A percentile compares a stretch with the other conserved stretches of the same genome.
These are phyloP conservation scores for Anguilla japonica DNA, from an alignment of 2,113 vertebrate species.

Conservation along the genomic window DNA sequence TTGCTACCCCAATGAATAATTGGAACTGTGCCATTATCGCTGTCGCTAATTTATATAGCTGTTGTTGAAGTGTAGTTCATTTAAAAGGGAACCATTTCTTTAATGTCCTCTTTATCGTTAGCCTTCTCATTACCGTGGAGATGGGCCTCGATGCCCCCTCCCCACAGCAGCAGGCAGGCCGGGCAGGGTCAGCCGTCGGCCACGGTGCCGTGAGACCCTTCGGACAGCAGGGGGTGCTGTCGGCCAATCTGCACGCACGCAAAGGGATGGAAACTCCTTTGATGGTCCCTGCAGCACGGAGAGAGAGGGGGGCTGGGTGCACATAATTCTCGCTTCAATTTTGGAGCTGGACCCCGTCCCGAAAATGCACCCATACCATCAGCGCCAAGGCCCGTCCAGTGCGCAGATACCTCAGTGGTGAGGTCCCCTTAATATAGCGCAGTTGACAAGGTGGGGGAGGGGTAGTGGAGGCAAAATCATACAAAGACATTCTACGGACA, in stretches of 20 bases:
- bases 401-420: not conserved
- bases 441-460: not conserved
- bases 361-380: conserved; percentile 20
- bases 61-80: too few relatives aligned
- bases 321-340: conserved; percentile 34
- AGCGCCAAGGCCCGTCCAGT: conserved; percentile 15
- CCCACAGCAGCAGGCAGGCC: too few relatives aligned
- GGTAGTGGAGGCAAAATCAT: not conserved
- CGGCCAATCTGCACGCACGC: too few relatives aligned
- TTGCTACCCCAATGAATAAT: too few relatives aligned
- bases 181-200: not conserved
- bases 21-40: too few relatives aligned
- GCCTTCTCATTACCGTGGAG: too few relatives aligned
- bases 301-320: too few relatives aligned
- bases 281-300: too few relatives aligned
- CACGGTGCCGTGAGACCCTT: not conserved
- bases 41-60: too few relatives aligned
- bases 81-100: too few relatives aligned
- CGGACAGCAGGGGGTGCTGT: not conserved
- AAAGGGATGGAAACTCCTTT: too few relatives aligned
- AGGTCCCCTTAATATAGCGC: conserved; percentile 16
- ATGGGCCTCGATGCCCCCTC: too few relatives aligned
- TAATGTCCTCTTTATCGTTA: not conserved
- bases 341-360: conserved; percentile 26
- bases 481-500: not conserved